Percentiles rank a stretch among this genome's conserved stretches.
Evolutionary conservation across 2,113 vertebrate genomes (phyloP).

Genomic region (Pitta sordida): DNA sequence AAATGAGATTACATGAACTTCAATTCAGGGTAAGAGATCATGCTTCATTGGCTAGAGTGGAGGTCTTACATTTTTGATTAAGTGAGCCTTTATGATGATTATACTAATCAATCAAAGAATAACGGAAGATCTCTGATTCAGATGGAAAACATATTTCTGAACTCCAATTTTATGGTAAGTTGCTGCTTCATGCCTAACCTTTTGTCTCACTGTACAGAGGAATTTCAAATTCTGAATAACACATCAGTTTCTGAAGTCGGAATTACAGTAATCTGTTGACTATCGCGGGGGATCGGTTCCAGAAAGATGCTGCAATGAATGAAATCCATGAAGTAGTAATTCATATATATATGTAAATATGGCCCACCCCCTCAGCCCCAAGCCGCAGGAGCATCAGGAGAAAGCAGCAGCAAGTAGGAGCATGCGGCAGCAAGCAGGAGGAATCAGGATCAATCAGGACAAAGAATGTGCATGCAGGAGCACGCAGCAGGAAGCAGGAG

Average conservation of each 20-base stretch:
- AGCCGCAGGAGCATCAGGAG: too few species aligned
- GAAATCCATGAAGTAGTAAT: neutral
- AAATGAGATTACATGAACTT: neutral
- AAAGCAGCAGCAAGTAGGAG: too few species aligned
- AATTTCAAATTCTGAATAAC: neutral
- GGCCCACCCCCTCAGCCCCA: too few species aligned
- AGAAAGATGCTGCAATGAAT: too few species aligned
- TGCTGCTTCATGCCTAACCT: neutral
- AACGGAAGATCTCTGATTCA: neutral
- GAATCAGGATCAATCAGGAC: too few species aligned
- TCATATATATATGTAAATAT: too few species aligned
- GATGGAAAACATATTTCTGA: neutral
- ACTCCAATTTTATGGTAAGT: neutral
- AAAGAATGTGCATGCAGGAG: too few species aligned
- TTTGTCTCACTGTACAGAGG: neutral
- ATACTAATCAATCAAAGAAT: neutral
- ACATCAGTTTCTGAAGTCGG: neutral
- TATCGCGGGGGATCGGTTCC: too few species aligned
- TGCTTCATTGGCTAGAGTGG: neutral
- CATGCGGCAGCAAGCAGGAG: too few species aligned
- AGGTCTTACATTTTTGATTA: neutral
- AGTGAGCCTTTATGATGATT: neutral
- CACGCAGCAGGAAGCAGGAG: too few species aligned
- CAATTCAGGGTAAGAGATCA: neutral
- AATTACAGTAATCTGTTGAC: too few species aligned